Evolutionary conservation across 1,140 invertebrate genomes (phyloP).

Genomic region (Phymastichus coffea): DNA sequence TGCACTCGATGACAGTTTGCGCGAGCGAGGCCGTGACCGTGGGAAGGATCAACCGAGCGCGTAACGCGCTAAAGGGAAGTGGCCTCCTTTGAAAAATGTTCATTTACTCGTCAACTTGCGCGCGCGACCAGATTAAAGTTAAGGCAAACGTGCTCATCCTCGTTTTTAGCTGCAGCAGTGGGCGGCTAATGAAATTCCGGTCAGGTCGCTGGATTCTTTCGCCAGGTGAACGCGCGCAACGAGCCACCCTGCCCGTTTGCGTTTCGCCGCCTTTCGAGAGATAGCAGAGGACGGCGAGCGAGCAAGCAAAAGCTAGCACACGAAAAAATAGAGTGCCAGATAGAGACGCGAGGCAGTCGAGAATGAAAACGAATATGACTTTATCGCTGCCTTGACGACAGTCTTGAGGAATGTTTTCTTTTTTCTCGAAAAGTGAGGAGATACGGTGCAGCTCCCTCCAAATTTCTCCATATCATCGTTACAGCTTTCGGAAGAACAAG

Average conservation of each 20-base stretch:
- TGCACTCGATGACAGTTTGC: too few relatives aligned
- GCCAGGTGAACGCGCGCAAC: slow-evolving; percentile 42
- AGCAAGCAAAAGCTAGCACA: neutral
- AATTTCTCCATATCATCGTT: too few relatives aligned
- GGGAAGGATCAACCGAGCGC: too few relatives aligned
- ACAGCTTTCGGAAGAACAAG: neutral
- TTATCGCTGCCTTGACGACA: neutral
- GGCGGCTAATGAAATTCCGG: slow-evolving; percentile 52
- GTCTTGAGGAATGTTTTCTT: too few relatives aligned
- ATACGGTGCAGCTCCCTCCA: too few relatives aligned
- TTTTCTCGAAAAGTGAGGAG: too few relatives aligned
- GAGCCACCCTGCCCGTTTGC: slow-evolving; percentile 39
- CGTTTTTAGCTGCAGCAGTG: slow-evolving; percentile 29
- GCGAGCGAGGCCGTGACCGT: too few relatives aligned
- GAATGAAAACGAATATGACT: neutral
- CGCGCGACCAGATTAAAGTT: slow-evolving; percentile 13
- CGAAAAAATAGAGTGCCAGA: neutral
- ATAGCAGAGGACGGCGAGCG: too few relatives aligned
- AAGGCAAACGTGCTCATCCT: slow-evolving; percentile 25
- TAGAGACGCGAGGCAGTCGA: neutral
- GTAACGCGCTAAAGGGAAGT: slow-evolving; percentile 51
- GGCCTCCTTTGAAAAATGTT: slow-evolving; percentile 28
- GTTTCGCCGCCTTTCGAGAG: slow-evolving; percentile 36
- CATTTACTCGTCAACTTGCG: slow-evolving; percentile 7
- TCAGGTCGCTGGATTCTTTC: slow-evolving; percentile 53